Percentiles rank a stretch among this genome's conserved stretches.
Evolutionary conservation across 2,113 vertebrate genomes (phyloP).

Genomic region (Speoplatyrhinus poulsoni): DNA sequence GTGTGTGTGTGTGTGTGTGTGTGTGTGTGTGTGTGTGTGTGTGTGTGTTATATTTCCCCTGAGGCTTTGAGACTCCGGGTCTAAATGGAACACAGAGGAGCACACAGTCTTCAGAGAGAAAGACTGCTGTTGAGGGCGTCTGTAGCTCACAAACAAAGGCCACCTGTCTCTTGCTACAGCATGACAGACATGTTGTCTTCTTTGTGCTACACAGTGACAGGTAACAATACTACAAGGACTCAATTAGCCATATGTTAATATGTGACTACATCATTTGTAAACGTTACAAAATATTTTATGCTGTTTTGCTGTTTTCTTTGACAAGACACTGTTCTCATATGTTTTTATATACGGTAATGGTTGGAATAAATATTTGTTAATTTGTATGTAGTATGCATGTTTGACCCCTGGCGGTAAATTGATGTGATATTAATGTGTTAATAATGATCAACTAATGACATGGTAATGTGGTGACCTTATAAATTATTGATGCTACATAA

Average conservation of each 20-base stretch:
- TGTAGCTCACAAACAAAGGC: constrained; percentile 64
- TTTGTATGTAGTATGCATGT: constrained; percentile 2
- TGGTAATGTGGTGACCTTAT: constrained; percentile 1
- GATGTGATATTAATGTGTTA: neutral
- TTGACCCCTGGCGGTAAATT: constrained; percentile 4
- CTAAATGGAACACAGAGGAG: constrained; percentile 71
- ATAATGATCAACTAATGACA: constrained; percentile 8
- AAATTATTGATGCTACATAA: constrained; percentile 5
- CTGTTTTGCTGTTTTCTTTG: constrained; percentile 39
- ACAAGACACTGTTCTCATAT: constrained; percentile 21
- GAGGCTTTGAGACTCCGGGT: constrained; percentile 61
- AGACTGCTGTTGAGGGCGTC: constrained; percentile 41
- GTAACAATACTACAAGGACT: constrained; percentile 41
- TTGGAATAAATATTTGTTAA: constrained; percentile 1
- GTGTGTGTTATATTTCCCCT: constrained; percentile 48
- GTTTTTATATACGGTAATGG: neutral
- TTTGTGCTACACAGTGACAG: constrained; percentile 30
- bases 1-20: constrained; percentile 37
- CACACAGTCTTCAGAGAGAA: constrained; percentile 58
- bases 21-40: neutral
- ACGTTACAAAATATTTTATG: constrained; percentile 38
- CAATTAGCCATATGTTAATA: constrained; percentile 61
- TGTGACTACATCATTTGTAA: constrained; percentile 49
- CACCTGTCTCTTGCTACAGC: constrained; percentile 60
- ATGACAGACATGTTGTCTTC: constrained; percentile 40